Evolutionary conservation across 1,140 invertebrate genomes (phyloP), one percentile per base, ranked within the genome.

Genomic region (Microplitis demolitor): DNA sequence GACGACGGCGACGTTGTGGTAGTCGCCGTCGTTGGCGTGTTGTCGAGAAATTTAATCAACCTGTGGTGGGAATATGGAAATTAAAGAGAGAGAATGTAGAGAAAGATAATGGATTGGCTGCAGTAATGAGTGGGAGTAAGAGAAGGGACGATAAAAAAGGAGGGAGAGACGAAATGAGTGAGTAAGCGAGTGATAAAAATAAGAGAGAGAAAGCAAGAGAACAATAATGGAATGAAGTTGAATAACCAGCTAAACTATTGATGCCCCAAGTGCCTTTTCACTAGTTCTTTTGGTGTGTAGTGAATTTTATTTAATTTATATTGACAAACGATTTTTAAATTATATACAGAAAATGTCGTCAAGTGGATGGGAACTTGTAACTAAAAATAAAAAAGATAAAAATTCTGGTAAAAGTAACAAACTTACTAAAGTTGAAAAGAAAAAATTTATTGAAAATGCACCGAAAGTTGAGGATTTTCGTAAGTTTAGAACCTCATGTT

Each of bases 321-420:
- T 45, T 9, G 39, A 45, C 68, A 53, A n/a, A n/a, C n/a, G 34
- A 16, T 61, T 54, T 61, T 61, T 35, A 24, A 63, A 62, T 62
- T 69, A 75, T 75, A 72, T 74, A 74, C 67, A 31, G 62, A 88
- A 72, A 80, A 93, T 93, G 91, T 91, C 89, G 45, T 78, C 87
- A 9, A 90, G 90, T 73, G 91, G 92, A 81, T 94, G 93, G 93
- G 93, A 93, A 92, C 89, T 93, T 78, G 93, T 94, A 72, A 89
- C 90, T 53, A 93, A 92, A 80, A 92, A 87, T 68, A 92, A 92
- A 76, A 93, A 93, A 75, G 90, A 91, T 56, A 91, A 91, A 77
- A 89, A 87, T 80, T 87, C 81, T 39, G 85, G 84, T 54, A 87
- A 87, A 72, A 76, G 81, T 63, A 84, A 88, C 77, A 89, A 91